These are phyloP conservation scores for Heterochromis multidens DNA, from an alignment of 2,113 vertebrate species.

Conservation along the genomic window DNA sequence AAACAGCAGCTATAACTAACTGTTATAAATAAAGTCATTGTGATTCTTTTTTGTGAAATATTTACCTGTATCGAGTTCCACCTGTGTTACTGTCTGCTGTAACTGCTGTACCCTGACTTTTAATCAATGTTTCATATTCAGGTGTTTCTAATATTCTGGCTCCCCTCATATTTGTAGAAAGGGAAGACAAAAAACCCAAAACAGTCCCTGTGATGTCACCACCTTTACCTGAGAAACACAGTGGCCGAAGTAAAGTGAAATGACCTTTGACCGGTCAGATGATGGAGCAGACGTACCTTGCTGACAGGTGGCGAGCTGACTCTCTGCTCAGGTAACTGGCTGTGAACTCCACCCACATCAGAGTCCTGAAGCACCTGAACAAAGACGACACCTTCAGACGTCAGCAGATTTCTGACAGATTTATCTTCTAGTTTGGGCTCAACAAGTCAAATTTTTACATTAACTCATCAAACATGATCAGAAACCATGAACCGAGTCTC, in stretches of 20 bases:
- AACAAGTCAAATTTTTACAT: not conserved
- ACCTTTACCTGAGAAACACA: not conserved
- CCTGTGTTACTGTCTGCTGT: not conserved
- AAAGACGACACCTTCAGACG: not conserved
- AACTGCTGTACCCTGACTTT: not conserved
- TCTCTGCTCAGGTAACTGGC: slow-evolving; percentile 40
- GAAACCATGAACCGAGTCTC: slow-evolving; percentile 12
- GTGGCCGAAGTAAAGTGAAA: not conserved
- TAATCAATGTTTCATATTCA: not conserved
- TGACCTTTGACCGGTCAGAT: not conserved
- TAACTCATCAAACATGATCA: not conserved
- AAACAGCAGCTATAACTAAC: not conserved
- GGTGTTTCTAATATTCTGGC: not conserved
- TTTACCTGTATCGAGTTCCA: not conserved
- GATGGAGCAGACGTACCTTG: slow-evolving; percentile 46
- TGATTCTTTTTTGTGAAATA: not conserved
- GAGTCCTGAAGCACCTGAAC: slow-evolving; percentile 54
- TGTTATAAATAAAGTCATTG: not conserved
- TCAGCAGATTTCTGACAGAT: not conserved
- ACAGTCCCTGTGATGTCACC: not conserved
- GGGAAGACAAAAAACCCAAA: not conserved
- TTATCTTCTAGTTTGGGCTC: not conserved
- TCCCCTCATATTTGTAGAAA: no score
- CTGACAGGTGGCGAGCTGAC: slow-evolving; percentile 13
- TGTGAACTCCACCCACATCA: not conserved